Base-by-base conservation (phyloP, 2,888 invertebrate species). In the Drosophila nr. fundita region DNA sequence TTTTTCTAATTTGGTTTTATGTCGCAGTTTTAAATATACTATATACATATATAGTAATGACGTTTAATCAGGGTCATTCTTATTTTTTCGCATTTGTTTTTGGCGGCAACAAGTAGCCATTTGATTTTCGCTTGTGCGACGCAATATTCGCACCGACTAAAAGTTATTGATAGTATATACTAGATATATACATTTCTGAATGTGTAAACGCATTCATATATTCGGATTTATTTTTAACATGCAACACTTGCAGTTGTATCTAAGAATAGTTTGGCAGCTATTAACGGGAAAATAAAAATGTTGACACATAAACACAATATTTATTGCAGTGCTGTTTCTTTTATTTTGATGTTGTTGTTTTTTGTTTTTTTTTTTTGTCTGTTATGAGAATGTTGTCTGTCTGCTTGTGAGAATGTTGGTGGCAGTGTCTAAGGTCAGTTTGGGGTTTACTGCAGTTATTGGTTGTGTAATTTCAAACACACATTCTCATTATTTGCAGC, bases 401-500 rank as follows among this genome's bases (percentile, higher is more conserved):
- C 10, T 30, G 4, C 8, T 24, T 45, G 32, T 63, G 24, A 15
- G 45, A 45, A 24, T 42, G 38, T n/a, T 52, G 40, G 15, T 21
- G 7, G 13, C 58, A 57, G 75, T 79, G 78, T 68, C 80, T 79
- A 62, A 79, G 78, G 78, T 78, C 76, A 78, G 78, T 78, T 78
- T 53, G 52, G 40, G 64, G 64, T 8, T 45, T 45, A 45, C 4
- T 73, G 76, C 69, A 71, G 63, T 68, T 78, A 30, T 62, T 53
- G 40, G 29, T 61, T 67, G 34, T 48, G 49, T 70, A 34, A 61
- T 70, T 70, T 66, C 59, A 42, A 63, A 66, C 32, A 68, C 52
- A 45, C 42, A 48, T 48, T 68, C 32, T 7, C 54, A 85, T 83
- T 83, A 83, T 77, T 78, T 75, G 72, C 75, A 86, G 86, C 61